Base-by-base conservation (phyloP, 2,888 invertebrate genomes). In the Diloba caeruleocephala region DNA sequence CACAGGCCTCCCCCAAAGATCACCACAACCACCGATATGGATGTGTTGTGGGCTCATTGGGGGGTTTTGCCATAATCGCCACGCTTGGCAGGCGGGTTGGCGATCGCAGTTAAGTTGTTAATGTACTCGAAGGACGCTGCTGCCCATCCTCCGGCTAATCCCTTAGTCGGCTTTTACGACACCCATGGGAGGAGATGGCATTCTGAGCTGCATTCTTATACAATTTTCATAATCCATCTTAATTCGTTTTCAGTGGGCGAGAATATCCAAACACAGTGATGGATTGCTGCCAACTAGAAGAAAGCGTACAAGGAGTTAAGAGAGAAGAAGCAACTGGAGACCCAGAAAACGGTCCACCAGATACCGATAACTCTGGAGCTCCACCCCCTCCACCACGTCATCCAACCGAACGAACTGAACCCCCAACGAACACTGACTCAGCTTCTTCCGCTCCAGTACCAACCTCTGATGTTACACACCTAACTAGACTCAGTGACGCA, bases 281-380 rank as follows among this genome's bases (percentile, higher is more conserved):
- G 96, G 98, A 99, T 89, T 97, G 97, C 89, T 98, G 98, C 85
- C 98, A 98, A 90, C 89, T 98, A 82, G 98, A 98, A 86, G 97
- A 97, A 76, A 96, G 96, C 73, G 95, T 96, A 23, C 95, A 95
- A 81, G 95, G 96, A 64, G 97, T 97, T 17, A 98, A 98, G 84
- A 94, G 97, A 60, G 98, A 98, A 92, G 97, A 98, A 82, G 93
- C 96, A 0, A 93, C 95, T 0, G 96, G 97, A 64, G 98, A 98
- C 84, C 97, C 97, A 31, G 97, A 97, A 81, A 97, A 97, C 74
- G 97, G 97, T 44, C 98, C 98, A 5, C 98, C 98, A 0, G 98
- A 97, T 78, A 96, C 96, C 14, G 98, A 98, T 85, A 96, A 94
- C 12, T 79, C 90, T 0, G 92, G 92, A 12, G 91, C 88, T 2